Conservation (phyloP, 2,888 invertebrate species). For the Agrochola macilenta region DNA sequence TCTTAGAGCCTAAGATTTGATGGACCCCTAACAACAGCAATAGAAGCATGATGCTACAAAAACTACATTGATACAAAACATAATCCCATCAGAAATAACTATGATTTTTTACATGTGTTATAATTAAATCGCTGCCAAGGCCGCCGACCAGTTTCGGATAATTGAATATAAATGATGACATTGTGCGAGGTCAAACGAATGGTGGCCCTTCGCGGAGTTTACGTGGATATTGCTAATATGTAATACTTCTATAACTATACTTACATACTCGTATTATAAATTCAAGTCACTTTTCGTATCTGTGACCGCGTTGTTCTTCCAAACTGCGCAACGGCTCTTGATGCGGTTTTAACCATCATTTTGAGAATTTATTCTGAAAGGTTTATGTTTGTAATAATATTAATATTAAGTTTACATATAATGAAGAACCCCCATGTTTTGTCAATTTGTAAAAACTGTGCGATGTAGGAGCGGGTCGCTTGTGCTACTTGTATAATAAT, state of each 20-base stretch:
- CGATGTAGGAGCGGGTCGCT: no score
- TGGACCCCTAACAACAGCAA: constrained; percentile 6
- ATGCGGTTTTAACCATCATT: background rate
- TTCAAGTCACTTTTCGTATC: no score
- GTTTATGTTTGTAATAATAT: background rate
- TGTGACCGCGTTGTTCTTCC: no score
- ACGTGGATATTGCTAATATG: constrained; percentile 27
- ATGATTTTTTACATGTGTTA: constrained; percentile 40
- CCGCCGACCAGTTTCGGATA: constrained; percentile 49
- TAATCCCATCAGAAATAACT: constrained; percentile 41
- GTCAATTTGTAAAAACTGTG: no score
- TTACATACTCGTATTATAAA: background rate
- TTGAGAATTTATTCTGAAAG: no score
- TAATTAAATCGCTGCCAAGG: constrained; percentile 61
- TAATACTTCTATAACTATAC: background rate
- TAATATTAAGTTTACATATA: background rate
- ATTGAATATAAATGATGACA: constrained; percentile 58
- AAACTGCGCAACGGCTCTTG: background rate
- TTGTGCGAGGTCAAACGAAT: constrained; percentile 37
- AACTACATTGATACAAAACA: constrained; percentile 30
- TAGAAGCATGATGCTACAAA: constrained; percentile 3
- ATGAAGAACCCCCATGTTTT: no score
- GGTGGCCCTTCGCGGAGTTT: constrained; percentile 40
- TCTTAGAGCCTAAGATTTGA: background rate
- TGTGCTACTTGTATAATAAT: no score